Conservation (phyloP, 1,140 invertebrate species). For the Achatina immaculata region DNA sequence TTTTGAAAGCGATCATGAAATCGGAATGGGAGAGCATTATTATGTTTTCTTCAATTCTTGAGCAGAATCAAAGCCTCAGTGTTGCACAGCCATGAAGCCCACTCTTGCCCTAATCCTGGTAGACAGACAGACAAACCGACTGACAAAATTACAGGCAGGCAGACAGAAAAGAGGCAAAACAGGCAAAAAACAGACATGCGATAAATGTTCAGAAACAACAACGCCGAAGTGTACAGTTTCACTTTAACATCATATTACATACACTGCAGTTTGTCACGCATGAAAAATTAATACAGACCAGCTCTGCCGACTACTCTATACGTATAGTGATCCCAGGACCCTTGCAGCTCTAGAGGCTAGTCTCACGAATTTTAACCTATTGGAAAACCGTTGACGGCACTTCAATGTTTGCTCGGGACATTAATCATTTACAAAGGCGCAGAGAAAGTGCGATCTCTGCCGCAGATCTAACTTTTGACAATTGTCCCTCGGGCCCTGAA, state of each 20-base stretch:
- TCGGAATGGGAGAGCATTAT: no score
- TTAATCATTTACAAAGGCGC: constrained; percentile 17
- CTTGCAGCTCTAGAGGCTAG: no score
- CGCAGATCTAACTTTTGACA: background rate
- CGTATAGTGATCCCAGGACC: background rate
- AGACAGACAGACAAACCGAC: constrained; percentile 10
- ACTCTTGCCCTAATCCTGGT: no score
- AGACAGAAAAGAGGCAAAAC: background rate
- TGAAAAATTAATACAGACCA: background rate
- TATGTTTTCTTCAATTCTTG: no score
- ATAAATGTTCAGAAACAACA: no score
- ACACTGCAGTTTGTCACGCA: background rate
- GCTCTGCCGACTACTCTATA: no score
- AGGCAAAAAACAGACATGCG: no score
- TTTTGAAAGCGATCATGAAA: no score
- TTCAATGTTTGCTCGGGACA: constrained; percentile 9
- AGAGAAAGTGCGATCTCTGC: background rate
- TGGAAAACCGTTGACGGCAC: constrained; percentile 24
- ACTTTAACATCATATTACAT: background rate
- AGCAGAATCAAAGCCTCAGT: no score
- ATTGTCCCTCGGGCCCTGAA: background rate
- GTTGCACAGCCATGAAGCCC: no score
- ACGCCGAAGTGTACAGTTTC: no score
- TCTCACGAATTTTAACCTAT: constrained; percentile 13
- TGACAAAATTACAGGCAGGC: background rate